Conservation (phyloP, 2,888 invertebrate genomes). For the Caenorhabditis uteleia region DNA sequence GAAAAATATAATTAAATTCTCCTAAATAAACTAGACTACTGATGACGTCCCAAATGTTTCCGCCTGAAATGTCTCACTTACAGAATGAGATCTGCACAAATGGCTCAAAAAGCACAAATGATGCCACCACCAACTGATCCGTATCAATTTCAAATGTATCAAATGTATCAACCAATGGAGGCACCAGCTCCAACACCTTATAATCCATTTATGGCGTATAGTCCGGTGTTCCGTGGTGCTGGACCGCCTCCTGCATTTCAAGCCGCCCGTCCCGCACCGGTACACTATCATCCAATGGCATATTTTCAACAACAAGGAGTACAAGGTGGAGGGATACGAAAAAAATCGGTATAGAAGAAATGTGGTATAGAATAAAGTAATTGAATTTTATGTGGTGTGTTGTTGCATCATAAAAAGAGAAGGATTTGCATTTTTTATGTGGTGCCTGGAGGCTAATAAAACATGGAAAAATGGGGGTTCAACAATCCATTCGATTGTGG, state of each 20-base stretch:
- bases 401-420: conserved; percentile 1
- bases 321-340: conserved; percentile 5
- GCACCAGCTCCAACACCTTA: conserved; percentile 2
- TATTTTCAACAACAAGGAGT: conserved; percentile 14
- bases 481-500: conserved; percentile 46
- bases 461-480: conserved; percentile 1
- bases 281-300: conserved; percentile 25
- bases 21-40: too few relatives aligned
- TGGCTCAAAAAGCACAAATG: conserved; percentile 39
- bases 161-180: conserved; percentile 23
- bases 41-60: too few relatives aligned
- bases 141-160: conserved; percentile 24
- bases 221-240: conserved; percentile 27
- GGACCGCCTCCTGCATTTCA: conserved; percentile 9
- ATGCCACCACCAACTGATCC: conserved; percentile 22
- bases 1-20: too few relatives aligned
- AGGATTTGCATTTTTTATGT: conserved; percentile 1
- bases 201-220: conserved; percentile 21
- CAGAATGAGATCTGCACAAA: conserved; percentile 37
- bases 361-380: conserved; percentile 1
- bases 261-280: conserved; percentile 15
- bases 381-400: too few relatives aligned
- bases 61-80: background rate
- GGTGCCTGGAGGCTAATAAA: background rate
- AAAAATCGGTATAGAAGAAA: conserved; percentile 9